Evolutionary conservation across 2,797 vertebrate species (phyloP).

Genomic region (Pagetopsis macropterus): DNA sequence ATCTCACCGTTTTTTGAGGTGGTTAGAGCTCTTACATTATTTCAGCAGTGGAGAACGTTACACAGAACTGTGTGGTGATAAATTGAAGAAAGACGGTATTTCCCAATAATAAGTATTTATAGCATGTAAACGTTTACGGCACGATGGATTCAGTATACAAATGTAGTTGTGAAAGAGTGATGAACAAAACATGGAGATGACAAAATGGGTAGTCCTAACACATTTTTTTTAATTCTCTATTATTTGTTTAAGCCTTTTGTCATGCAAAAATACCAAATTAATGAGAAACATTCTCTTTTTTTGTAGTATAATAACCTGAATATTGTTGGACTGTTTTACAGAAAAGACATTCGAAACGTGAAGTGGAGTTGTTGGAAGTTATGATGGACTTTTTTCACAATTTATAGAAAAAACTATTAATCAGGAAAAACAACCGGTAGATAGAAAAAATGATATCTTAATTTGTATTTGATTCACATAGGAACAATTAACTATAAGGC

Average conservation of each 20-base stretch:
- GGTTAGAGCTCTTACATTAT: background rate
- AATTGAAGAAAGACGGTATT: background rate
- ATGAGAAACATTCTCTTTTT: background rate
- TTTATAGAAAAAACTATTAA: background rate
- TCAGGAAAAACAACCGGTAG: background rate
- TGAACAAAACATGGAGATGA: background rate
- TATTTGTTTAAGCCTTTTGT: background rate
- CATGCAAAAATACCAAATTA: background rate
- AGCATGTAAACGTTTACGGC: background rate
- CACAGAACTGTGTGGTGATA: background rate
- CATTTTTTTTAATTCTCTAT: too few species aligned
- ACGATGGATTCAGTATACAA: background rate
- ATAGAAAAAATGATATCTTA: background rate
- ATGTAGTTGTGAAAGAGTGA: background rate
- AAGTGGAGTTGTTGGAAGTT: background rate
- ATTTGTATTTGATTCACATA: background rate
- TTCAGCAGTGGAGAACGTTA: background rate
- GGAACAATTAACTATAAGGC: background rate
- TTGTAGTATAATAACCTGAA: background rate
- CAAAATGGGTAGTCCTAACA: too few species aligned
- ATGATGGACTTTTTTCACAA: background rate
- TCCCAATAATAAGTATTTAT: too few species aligned
- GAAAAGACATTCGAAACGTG: background rate
- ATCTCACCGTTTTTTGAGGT: background rate
- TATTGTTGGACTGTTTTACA: background rate